Evolutionary conservation across 2,888 invertebrate species (phyloP), one percentile per base, ranked within the genome.

Genomic region (Parelbella ahira): DNA sequence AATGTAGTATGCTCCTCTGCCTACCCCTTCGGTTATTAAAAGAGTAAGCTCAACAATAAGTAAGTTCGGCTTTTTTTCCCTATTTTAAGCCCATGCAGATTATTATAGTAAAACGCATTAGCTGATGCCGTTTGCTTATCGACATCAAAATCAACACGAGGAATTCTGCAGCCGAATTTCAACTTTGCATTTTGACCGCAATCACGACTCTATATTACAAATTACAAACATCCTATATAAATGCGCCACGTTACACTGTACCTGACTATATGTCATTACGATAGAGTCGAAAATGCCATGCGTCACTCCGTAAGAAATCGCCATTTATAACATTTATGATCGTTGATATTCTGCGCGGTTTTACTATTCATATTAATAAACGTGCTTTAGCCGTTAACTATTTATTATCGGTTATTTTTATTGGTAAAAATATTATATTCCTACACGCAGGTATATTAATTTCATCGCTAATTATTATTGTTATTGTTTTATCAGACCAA

Each of bases 341-440:
- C 10, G 12, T 19, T 18, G 18, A n/a, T n/a, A n/a, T n/a, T n/a
- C 30, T 18, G 30, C 19, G 29, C 29, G 15, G 18, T n/a, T 39
- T 32, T 25, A 12, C 32, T 25, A 39, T 39, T 39, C 39, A 39
- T 32, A n/a, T 39, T 39, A 20, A 39, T 32, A 39, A 39, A 39
- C 39, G 33, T 25, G 32, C n/a, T 33, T 32, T 23, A 6, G 33
- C 25, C 19, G 21, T 19, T 25, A 30, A 13, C 19, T 25, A 32
- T 33, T n/a, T 5, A 34, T 4, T 11, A 11, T 4, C 36, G 36
- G 18, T 39, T 32, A 29, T 29, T 38, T 39, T 30, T 30, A 39
- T 29, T 21, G 28, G n/a, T n/a, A n/a, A n/a, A n/a, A n/a, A n/a
- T n/a, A n/a, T n/a, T n/a, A n/a, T n/a, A n/a, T n/a, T n/a, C n/a